Percentiles rank a stretch among this genome's conserved stretches.
Conservation (phyloP, 1,140 invertebrate species). For the Pteromalus puparum region DNA sequence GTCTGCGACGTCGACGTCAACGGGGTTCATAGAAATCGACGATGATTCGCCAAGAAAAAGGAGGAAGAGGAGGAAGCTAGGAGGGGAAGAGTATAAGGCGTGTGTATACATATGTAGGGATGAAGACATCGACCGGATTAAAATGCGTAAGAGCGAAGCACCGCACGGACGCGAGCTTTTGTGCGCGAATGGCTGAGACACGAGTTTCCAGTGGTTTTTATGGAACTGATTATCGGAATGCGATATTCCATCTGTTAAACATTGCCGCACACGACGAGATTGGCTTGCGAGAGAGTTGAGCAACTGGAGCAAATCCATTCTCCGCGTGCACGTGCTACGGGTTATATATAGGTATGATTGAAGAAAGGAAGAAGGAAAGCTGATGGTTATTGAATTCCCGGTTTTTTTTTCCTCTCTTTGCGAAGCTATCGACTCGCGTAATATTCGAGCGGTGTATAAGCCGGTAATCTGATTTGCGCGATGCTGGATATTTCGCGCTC, state of each 20-base stretch:
- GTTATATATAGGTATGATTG: too few species aligned
- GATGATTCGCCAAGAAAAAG: not conserved
- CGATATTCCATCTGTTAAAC: constrained; percentile 1
- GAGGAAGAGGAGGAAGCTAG: not conserved
- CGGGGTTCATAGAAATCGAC: not conserved
- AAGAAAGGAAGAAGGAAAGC: not conserved
- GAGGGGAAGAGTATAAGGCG: not conserved
- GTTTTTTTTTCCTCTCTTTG: not conserved
- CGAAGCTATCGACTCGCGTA: not conserved
- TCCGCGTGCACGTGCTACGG: not conserved
- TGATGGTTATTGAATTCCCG: not conserved
- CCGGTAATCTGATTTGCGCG: not conserved
- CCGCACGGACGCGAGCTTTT: too few species aligned
- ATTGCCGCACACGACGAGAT: not conserved
- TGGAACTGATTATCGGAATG: constrained; percentile 9
- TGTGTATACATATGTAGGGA: too few species aligned
- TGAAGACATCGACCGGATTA: constrained; percentile 11
- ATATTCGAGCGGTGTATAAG: not conserved
- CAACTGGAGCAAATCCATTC: not conserved
- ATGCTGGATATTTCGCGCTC: not conserved
- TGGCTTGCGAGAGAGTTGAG: not conserved
- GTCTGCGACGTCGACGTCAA: constrained; percentile 47
- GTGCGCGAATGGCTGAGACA: too few species aligned
- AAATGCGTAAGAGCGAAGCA: not conserved
- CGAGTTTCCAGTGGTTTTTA: not conserved